A percentile compares a stretch with the other conserved stretches of the same genome.
Conservation (phyloP, 2,888 invertebrate genomes). For the Sipha maydis region DNA sequence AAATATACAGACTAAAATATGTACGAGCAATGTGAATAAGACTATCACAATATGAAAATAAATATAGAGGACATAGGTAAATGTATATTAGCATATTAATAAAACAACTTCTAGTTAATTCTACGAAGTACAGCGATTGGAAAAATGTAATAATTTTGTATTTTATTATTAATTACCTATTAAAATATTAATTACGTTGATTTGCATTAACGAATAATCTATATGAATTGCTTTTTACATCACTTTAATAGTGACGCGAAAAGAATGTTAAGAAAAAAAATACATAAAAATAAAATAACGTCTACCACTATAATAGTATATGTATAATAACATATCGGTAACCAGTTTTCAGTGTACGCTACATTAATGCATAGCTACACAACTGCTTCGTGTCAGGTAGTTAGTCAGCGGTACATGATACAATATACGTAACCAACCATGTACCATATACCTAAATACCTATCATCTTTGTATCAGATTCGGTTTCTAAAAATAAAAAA, state of each 20-base stretch:
- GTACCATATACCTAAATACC: neutral
- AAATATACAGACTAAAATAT: no score
- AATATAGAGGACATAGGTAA: neutral
- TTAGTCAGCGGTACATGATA: slow-evolving; percentile 26
- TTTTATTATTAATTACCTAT: slow-evolving; percentile 23
- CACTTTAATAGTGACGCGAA: slow-evolving; percentile 17
- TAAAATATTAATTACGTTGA: slow-evolving; percentile 31
- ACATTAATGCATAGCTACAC: slow-evolving; percentile 26
- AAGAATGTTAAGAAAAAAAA: slow-evolving; percentile 26
- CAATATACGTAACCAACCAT: neutral
- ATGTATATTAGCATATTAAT: neutral
- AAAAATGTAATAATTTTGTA: slow-evolving; percentile 9
- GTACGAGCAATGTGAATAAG: no score
- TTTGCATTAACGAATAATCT: slow-evolving; percentile 32
- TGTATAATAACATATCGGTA: slow-evolving; percentile 29
- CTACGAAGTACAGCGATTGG: neutral
- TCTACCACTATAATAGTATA: neutral
- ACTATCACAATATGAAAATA: no score
- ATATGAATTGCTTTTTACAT: slow-evolving; percentile 40
- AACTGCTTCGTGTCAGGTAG: slow-evolving; percentile 23
- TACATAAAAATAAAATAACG: slow-evolving; percentile 23
- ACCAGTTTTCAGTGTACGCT: slow-evolving; percentile 47
- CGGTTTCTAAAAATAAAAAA: slow-evolving; percentile 2
- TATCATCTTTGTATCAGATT: neutral
- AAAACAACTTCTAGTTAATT: slow-evolving; percentile 4